Percentiles rank a stretch among this genome's conserved stretches.
phyloP scores from a whole-genome alignment of 2,888 invertebrate genomes.

The Eurytoma californica region DNA sequence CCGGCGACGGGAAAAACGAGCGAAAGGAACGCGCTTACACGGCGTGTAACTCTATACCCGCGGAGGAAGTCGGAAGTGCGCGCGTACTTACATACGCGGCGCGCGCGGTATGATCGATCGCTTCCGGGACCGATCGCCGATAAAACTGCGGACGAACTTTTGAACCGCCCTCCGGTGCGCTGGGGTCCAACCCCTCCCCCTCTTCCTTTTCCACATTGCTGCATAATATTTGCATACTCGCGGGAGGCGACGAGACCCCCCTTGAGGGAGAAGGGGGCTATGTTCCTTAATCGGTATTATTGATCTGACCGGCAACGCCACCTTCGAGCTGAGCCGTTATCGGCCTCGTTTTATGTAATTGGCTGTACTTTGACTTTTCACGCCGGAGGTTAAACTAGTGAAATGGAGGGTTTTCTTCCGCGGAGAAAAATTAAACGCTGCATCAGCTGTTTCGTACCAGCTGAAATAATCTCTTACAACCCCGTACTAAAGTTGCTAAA shows the following conservation, averaged over 20 bases:
- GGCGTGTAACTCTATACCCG: slow-evolving; percentile 22
- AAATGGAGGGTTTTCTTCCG: no score
- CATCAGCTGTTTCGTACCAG: no score
- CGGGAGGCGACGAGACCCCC: neutral
- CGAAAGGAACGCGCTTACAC: slow-evolving; percentile 1
- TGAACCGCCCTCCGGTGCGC: neutral
- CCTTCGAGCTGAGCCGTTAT: neutral
- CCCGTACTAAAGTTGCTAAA: no score
- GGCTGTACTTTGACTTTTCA: neutral
- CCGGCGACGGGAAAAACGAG: neutral
- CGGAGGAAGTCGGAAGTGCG: slow-evolving; percentile 47
- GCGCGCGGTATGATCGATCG: slow-evolving; percentile 45
- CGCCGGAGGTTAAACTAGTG: no score
- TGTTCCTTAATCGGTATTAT: no score
- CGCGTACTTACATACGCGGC: neutral
- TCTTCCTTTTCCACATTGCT: slow-evolving; percentile 17
- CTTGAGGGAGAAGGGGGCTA: no score
- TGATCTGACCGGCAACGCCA: neutral
- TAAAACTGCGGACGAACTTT: slow-evolving; percentile 25
- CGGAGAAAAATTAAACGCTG: no score
- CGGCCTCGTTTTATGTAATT: slow-evolving; percentile 23
- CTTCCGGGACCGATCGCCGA: slow-evolving; percentile 53
- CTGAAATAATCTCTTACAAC: no score
- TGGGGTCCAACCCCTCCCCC: no score
- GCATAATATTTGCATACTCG: slow-evolving; percentile 41